Conservation (phyloP, 2,888 invertebrate species). For the Pristionchus japonicus region DNA sequence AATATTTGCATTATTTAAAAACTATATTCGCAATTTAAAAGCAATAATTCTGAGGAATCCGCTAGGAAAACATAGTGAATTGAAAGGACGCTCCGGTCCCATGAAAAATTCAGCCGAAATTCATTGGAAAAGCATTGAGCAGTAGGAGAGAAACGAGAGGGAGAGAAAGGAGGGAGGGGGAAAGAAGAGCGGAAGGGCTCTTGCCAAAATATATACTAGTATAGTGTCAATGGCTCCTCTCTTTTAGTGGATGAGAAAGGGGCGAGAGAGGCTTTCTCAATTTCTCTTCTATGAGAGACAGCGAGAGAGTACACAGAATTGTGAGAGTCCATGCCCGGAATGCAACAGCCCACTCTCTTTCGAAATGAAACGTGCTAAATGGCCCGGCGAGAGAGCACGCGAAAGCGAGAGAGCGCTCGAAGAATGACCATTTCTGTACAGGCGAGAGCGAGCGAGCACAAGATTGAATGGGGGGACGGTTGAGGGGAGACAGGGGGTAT, state of each 20-base stretch:
- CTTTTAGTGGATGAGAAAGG: not conserved
- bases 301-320: not conserved
- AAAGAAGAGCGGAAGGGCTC: too few species aligned
- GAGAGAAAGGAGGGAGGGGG: not conserved
- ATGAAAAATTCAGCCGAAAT: not conserved
- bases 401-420: not conserved
- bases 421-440: slow-evolving; percentile 26
- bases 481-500: not conserved
- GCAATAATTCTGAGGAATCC: not conserved
- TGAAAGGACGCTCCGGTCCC: not conserved
- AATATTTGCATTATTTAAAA: too few species aligned
- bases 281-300: too few species aligned
- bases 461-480: not conserved
- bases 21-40: too few species aligned
- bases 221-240: slow-evolving; percentile 32
- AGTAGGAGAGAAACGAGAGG: not conserved
- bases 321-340: not conserved
- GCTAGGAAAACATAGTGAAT: not conserved
- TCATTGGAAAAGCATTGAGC: slow-evolving; percentile 40
- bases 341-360: not conserved
- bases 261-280: not conserved
- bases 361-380: not conserved
- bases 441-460: not conserved
- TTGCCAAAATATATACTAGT: slow-evolving; percentile 28
- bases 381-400: not conserved